A percentile compares a stretch with the other conserved stretches of the same genome.
phyloP scores from a whole-genome alignment of 2,797 vertebrate genomes.

The Coregonus suidteri region DNA sequence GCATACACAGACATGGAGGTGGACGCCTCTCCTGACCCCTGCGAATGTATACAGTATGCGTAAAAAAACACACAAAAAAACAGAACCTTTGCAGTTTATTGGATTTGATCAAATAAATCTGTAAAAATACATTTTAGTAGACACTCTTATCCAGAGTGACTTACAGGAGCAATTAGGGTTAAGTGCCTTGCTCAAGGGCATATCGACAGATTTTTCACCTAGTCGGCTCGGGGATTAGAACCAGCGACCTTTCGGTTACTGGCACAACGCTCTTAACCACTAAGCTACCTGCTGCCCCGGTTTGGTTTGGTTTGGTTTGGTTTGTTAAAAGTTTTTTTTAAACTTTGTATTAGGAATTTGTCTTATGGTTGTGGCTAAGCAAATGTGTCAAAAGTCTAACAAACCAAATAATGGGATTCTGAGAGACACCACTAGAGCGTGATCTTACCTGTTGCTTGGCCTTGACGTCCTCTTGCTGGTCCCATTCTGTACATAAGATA shows the following conservation, averaged over 20 bases:
- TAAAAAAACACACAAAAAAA: neutral
- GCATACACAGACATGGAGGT: slow-evolving; percentile 21
- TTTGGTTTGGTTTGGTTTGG: no score
- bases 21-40: slow-evolving; percentile 21
- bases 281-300: no score
- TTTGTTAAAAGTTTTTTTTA: neutral
- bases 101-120: neutral
- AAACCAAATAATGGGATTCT: neutral
- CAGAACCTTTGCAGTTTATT: neutral
- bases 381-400: neutral
- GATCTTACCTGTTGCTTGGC: slow-evolving; percentile 11
- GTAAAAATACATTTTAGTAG: no score
- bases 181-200: no score
- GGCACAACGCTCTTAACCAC: no score
- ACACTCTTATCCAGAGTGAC: no score
- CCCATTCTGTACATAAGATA: neutral
- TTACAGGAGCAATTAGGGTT: no score
- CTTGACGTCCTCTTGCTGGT: neutral
- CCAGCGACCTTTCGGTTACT: no score
- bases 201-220: no score
- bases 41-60: neutral
- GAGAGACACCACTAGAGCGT: neutral
- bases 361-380: neutral
- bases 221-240: no score
- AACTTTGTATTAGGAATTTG: neutral